Evolutionary conservation across 1,140 invertebrate species (phyloP).

Genomic region (Cotesia chilonis): DNA sequence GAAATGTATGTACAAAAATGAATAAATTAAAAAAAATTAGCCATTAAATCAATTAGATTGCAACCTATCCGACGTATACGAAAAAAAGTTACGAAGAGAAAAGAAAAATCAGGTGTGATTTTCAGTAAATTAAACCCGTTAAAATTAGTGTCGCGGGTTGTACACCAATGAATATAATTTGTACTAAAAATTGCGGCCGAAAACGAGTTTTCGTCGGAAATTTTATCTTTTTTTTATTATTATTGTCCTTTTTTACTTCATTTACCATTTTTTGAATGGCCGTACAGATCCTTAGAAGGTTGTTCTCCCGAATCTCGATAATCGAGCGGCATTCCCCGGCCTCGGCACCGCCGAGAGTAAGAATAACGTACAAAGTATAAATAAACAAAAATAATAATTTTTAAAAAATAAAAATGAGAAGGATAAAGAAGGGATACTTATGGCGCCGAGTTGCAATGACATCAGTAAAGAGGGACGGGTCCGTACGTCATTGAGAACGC

Average conservation of each 20-base stretch:
- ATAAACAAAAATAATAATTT: slow-evolving; percentile 39
- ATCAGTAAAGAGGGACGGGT: slow-evolving; percentile 57
- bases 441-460: slow-evolving; percentile 57
- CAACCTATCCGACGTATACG: no score
- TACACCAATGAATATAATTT: slow-evolving; percentile 31
- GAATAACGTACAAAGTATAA: neutral
- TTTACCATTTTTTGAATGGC: slow-evolving; percentile 9
- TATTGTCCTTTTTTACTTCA: slow-evolving; percentile 1
- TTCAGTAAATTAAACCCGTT: slow-evolving; percentile 27
- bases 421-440: slow-evolving; percentile 44
- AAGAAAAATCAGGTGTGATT: slow-evolving; percentile 34
- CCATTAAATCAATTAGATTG: no score
- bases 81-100: neutral
- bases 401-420: neutral
- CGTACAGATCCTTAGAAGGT: neutral
- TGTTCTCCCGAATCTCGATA: slow-evolving; percentile 40
- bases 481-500: slow-evolving; percentile 55
- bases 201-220: slow-evolving; percentile 8
- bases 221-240: slow-evolving; percentile 16
- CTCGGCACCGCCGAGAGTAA: slow-evolving; percentile 37
- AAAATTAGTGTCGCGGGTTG: slow-evolving; percentile 33
- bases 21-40: no score
- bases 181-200: slow-evolving; percentile 22
- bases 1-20: no score
- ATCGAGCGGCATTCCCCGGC: slow-evolving; percentile 56